Evolutionary conservation across 2,888 invertebrate species (phyloP), one percentile per base, ranked within the genome.

Genomic region (Synanthedon myopaeformis): DNA sequence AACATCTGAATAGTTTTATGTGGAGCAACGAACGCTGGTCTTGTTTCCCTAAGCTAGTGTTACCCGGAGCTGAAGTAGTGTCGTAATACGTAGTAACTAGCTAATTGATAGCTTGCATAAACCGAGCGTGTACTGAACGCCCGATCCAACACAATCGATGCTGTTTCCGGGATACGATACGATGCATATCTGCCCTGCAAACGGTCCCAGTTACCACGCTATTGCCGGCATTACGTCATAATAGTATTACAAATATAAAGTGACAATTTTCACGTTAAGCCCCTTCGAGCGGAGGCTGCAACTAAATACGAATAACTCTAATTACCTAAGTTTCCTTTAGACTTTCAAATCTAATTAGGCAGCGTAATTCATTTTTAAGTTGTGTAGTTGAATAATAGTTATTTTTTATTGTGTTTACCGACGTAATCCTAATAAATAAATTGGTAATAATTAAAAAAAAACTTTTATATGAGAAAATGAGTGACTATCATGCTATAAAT

Each of bases 81-180:
- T 72, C 74, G 79, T 79, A 83, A 85, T 64, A 78, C 78, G 80
- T 79, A 72, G 75, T 73, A 72, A 73, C 76, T 60, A 66, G 70
- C 78, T 85, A 84, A 83, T 84, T 79, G 76, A 82, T 82, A 74
- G 74, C 78, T 85, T 84, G 81, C 84, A 78, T 83, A 84, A 85
- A 82, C 60, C 67, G 61, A 65, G 69, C 70, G 69, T 72, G 70
- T 67, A 49, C 49, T 70, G 66, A 35, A 61, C 52, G 61, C 61
- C 66, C 61, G 70, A 72, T 75, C 68, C 67, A 66, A 73, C 65
- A 76, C 71, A 76, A 76, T 72, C 70, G 58, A 57, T 53, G 55
- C 59, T 42, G 66, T 79, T 85, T 84, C 85, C 84, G 72, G 81
- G 79, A 79, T 79, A 69, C 63, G 66, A 73, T 72, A 69, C 63